phyloP scores from a whole-genome alignment of 2,113 vertebrate genomes.

The Prionailurus viverrinus region DNA sequence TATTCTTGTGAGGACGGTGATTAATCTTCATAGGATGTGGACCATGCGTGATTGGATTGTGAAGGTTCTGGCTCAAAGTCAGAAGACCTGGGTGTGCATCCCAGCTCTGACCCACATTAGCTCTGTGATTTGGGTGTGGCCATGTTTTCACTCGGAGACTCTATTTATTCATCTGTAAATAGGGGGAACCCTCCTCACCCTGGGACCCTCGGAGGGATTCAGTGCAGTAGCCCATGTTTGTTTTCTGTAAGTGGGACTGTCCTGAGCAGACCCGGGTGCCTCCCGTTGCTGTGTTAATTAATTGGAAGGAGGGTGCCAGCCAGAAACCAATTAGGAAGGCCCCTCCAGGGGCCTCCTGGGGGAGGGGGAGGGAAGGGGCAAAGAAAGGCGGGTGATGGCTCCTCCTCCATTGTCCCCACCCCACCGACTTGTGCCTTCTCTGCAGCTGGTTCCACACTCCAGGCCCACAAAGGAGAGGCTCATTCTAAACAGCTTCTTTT shows the following conservation, averaged over 20 bases:
- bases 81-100: not conserved
- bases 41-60: not conserved
- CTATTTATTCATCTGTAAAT: not conserved
- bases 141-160: not conserved
- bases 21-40: not conserved
- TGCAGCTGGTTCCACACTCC: constrained; percentile 71
- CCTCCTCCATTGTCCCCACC: not conserved
- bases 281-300: constrained; percentile 61
- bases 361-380: not conserved
- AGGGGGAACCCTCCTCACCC: not conserved
- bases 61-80: not conserved
- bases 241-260: not conserved
- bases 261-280: not conserved
- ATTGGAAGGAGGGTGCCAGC: constrained; percentile 62
- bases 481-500: constrained; percentile 74
- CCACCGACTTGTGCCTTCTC: not conserved
- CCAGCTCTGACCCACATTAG: not conserved
- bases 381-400: not conserved
- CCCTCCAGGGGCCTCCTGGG: constrained; percentile 29
- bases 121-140: constrained; percentile 1
- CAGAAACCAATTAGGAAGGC: constrained; percentile 77
- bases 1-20: not conserved
- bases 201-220: not conserved
- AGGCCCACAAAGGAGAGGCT: constrained; percentile 71
- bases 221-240: too few species aligned